Conservation (phyloP, 2,113 vertebrate genomes). For the Baryphthengus martii region DNA sequence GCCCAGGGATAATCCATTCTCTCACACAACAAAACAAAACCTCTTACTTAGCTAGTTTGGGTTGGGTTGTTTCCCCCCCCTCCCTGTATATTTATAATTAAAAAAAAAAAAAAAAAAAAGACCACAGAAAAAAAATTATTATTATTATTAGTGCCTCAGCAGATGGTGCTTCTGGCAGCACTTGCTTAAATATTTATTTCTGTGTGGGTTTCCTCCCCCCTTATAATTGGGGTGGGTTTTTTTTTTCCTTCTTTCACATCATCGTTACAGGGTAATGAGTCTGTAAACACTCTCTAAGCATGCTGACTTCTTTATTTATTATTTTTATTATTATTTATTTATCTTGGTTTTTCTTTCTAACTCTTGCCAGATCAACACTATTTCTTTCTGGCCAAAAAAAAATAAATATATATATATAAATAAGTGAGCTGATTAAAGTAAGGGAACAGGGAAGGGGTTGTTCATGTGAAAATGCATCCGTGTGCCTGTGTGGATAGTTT, state of each 20-base stretch:
- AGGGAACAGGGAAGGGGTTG: not conserved
- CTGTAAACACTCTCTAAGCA: constrained; percentile 79
- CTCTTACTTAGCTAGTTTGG: constrained; percentile 79
- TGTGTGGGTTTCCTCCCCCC: constrained; percentile 77
- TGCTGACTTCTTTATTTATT: constrained; percentile 63
- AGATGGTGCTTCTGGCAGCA: constrained; percentile 92
- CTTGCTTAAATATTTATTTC: constrained; percentile 89
- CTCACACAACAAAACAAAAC: constrained; percentile 70
- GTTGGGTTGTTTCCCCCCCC: not conserved
- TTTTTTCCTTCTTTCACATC: constrained; percentile 76
- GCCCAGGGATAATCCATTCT: constrained; percentile 82
- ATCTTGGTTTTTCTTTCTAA: constrained; percentile 8
- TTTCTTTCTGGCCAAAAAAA: not conserved
- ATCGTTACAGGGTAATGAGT: constrained; percentile 82
- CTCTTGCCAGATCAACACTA: constrained; percentile 32
- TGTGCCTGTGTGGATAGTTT: not conserved
- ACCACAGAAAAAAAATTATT: constrained; percentile 60
- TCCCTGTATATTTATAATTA: constrained; percentile 24
- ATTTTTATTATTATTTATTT: constrained; percentile 70
- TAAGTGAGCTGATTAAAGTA: not conserved
- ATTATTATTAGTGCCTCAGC: constrained; percentile 75
- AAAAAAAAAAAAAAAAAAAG: constrained; percentile 41
- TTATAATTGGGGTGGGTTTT: constrained; percentile 83
- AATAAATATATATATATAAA: not conserved
- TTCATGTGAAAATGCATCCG: not conserved